Base-by-base conservation (phyloP, 1,140 invertebrate species). In the Watersipora subatra region DNA sequence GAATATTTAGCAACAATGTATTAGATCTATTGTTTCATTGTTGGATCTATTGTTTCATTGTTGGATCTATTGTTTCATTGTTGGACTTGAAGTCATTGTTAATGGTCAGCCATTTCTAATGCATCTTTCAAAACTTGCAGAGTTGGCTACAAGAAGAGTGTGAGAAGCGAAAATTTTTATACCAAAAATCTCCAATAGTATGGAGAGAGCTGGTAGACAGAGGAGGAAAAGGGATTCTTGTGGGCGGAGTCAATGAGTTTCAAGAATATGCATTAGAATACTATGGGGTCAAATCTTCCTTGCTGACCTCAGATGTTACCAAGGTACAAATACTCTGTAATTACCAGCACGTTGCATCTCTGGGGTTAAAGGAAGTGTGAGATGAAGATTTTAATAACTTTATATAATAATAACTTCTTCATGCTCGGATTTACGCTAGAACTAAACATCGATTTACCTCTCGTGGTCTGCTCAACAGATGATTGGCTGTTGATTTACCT, bases 171-270 rank as follows among this genome's bases (percentile, higher is more conserved):
- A 73, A 75, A 19, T 81, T 77, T 77, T 64, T 66, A 1, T 73
- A 78, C 67, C 66, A 64, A 2, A 72, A 73, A 62, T 81, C 78
- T 0, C 79, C 79, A 24, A 66, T 81, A n/a, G 70, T 80, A n/a
- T 81, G 79, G 79, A 64, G 79, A 25, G 79, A 81, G 67, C 59
- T 81, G 58, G 73, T 80, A 20, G 77, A 80, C 64, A 67, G 77
- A 24, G 79, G 79, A 25, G 79, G 79, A 1, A 80, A 79, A 68
- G 76, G 77, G n/a, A 73, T 78, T n/a, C 70, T 80, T 3, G 78
- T 81, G 61, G 79, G 79, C 46, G 78, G 74, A 28, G 73, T 75
- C 0, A 80, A 80, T 70, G 79, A 80, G 30, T 81, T 80, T 61
- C 78, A 81, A 66, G 78, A 80, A 68, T 81, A 80, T 71, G 74